A percentile compares a stretch with the other conserved stretches of the same genome.
phyloP scores from a whole-genome alignment of 2,113 vertebrate genomes.

The Ageneiosus marmoratus region DNA sequence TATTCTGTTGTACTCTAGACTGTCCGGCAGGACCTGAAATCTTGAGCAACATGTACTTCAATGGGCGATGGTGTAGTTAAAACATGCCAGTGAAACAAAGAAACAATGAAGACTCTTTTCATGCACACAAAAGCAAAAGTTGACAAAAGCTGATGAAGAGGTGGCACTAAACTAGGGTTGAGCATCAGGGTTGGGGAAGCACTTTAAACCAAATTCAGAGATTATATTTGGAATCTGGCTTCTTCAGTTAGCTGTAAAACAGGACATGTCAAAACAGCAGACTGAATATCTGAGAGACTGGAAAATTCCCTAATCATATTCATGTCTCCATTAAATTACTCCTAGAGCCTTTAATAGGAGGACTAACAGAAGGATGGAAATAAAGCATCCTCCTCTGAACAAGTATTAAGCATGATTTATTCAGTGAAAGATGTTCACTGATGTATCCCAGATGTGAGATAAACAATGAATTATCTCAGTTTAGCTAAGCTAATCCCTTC shows the following conservation, averaged over 20 bases:
- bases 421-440: neutral
- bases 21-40: constrained; percentile 17
- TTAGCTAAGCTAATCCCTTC: neutral
- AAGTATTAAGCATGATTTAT: constrained; percentile 10
- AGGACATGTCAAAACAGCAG: constrained; percentile 10
- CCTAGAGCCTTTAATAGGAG: neutral
- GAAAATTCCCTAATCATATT: constrained; percentile 26
- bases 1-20: neutral
- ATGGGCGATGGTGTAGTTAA: neutral
- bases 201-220: constrained; percentile 19
- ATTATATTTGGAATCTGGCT: constrained; percentile 30
- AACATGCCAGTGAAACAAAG: constrained; percentile 28
- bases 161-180: constrained; percentile 25
- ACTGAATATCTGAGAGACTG: neutral
- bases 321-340: neutral
- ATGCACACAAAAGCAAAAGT: constrained; percentile 10
- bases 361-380: constrained; percentile 14
- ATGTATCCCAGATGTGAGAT: neutral
- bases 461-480: neutral
- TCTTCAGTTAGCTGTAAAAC: constrained; percentile 5
- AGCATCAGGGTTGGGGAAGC: constrained; percentile 23
- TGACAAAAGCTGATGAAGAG: constrained; percentile 26
- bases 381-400: constrained; percentile 16
- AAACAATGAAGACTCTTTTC: constrained; percentile 29
- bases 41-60: constrained; percentile 24